Conservation (phyloP, 2,888 invertebrate species). For the Sinhomidia bicolor region DNA sequence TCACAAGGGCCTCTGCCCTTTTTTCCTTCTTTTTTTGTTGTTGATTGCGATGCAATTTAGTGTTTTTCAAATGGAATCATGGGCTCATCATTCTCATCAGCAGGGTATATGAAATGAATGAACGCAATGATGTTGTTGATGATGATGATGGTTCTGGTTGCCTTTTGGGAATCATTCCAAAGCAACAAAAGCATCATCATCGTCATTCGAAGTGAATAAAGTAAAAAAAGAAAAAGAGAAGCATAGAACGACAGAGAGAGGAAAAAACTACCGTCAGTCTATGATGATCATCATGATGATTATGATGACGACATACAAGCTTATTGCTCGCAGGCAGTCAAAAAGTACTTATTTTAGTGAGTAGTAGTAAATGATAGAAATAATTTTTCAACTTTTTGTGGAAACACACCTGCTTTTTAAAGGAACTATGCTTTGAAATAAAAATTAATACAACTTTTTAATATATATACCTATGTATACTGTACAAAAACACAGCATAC, state of each 20-base stretch:
- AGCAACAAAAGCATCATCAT: conserved; percentile 43
- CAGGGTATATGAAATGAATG: conserved; percentile 57
- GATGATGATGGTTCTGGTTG: conserved; percentile 43
- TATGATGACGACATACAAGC: conserved; percentile 25
- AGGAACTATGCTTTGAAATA: conserved; percentile 46
- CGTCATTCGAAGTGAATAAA: conserved; percentile 3
- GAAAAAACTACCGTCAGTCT: no score
- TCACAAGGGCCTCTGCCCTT: conserved; percentile 71
- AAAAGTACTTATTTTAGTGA: neutral
- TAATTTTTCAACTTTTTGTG: conserved; percentile 47
- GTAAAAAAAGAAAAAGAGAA: neutral
- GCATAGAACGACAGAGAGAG: neutral
- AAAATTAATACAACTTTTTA: conserved; percentile 28
- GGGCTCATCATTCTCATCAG: conserved; percentile 67
- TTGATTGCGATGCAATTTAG: conserved; percentile 71
- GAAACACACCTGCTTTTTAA: conserved; percentile 60
- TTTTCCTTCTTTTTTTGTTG: conserved; percentile 61
- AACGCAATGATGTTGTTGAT: conserved; percentile 38
- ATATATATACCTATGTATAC: no score
- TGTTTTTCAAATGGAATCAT: conserved; percentile 67
- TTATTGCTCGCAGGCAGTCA: neutral
- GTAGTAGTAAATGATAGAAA: conserved; percentile 24
- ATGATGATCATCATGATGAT: neutral
- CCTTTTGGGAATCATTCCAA: conserved; percentile 69
- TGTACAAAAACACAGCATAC: no score